Conservation (phyloP, 2,113 vertebrate species). For the Pica pica region DNA sequence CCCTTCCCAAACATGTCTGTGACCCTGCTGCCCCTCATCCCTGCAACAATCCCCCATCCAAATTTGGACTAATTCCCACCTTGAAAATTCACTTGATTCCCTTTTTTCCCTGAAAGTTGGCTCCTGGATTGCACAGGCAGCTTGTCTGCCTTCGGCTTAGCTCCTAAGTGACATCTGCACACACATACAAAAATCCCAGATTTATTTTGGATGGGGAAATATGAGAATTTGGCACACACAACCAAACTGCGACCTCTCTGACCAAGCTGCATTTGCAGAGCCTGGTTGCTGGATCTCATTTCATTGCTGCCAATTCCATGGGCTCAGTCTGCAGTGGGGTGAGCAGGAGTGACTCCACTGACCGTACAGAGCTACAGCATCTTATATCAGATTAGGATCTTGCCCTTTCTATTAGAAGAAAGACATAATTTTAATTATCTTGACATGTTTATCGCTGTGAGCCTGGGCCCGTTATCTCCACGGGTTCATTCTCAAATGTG, state of each 20-base stretch:
- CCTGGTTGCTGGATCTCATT: neutral
- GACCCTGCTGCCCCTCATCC: neutral
- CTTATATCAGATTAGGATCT: neutral
- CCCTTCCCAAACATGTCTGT: neutral
- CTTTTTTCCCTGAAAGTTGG: neutral
- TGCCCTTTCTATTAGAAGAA: constrained; percentile 30
- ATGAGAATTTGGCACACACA: constrained; percentile 25
- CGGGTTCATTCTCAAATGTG: neutral
- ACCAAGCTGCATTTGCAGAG: neutral
- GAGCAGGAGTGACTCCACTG: neutral
- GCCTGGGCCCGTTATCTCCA: constrained; percentile 12
- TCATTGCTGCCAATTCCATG: neutral
- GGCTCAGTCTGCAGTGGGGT: neutral
- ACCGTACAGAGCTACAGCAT: neutral
- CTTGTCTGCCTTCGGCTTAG: neutral
- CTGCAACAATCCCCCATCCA: neutral
- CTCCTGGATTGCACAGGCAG: neutral
- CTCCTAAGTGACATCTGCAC: neutral
- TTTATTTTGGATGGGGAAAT: constrained; percentile 36
- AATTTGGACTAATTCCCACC: neutral
- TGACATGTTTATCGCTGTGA: constrained; percentile 43
- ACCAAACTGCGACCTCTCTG: neutral
- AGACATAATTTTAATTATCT: constrained; percentile 39
- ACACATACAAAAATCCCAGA: neutral
- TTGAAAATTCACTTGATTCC: neutral